A percentile compares a stretch with the other conserved stretches of the same genome.
phyloP scores from a whole-genome alignment of 1,140 invertebrate genomes.

The Ceratoteleas bidentatus region DNA sequence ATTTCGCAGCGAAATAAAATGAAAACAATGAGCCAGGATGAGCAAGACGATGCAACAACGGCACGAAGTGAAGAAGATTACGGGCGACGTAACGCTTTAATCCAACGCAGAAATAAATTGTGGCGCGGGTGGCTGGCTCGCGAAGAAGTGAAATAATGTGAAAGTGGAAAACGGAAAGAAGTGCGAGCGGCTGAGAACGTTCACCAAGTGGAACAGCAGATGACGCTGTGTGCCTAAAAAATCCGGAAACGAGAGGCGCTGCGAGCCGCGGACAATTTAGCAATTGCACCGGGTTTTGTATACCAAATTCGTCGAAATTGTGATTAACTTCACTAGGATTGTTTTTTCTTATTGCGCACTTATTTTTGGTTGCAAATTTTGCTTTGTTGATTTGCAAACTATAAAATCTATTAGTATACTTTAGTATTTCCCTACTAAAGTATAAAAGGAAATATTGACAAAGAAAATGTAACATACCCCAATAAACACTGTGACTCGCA shows the following conservation, averaged over 20 bases:
- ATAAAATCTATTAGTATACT: no score
- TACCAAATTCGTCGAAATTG: no score
- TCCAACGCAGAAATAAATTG: conserved; percentile 69
- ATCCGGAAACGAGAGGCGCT: background rate
- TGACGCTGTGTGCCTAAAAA: conserved; percentile 25
- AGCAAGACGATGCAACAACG: conserved; percentile 30
- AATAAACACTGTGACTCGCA: no score
- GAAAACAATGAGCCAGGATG: conserved; percentile 47
- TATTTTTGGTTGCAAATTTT: no score
- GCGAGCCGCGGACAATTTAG: no score
- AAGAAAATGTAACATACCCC: no score
- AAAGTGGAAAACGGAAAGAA: conserved; percentile 45
- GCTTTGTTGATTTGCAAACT: no score
- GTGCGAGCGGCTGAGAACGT: conserved; percentile 19
- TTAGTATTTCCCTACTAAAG: no score
- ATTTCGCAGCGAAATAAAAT: conserved; percentile 46
- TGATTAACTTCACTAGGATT: no score
- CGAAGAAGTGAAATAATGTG: conserved; percentile 54
- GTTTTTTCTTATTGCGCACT: no score
- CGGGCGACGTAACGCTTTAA: conserved; percentile 67
- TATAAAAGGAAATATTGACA: no score
- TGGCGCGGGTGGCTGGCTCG: conserved; percentile 46
- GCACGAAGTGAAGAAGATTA: conserved; percentile 66
- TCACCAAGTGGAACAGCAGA: conserved; percentile 26
- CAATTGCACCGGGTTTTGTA: no score